Conservation (phyloP, 2,113 vertebrate species). For the Acanthisitta chloris region DNA sequence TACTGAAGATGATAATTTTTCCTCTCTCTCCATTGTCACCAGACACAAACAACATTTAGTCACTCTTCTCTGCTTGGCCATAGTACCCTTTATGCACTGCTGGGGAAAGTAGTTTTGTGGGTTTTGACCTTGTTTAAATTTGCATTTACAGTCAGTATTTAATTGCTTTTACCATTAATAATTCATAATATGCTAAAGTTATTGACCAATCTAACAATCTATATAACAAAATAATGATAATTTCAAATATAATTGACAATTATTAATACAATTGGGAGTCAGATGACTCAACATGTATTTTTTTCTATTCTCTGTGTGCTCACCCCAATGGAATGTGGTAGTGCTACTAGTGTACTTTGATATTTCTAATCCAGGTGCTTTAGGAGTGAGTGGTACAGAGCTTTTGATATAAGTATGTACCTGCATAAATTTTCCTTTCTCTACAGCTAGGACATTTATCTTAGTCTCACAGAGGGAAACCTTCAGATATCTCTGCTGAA, state of each 20-base stretch:
- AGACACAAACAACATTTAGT: background rate
- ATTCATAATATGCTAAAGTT: background rate
- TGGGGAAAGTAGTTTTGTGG: background rate
- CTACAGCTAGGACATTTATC: background rate
- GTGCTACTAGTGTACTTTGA: background rate
- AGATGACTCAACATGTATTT: background rate
- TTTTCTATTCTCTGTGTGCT: background rate
- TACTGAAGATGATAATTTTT: background rate
- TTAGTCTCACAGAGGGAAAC: background rate
- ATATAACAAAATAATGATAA: background rate
- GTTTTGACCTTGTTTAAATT: background rate
- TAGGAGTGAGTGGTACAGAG: background rate
- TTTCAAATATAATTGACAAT: background rate
- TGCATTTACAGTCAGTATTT: background rate
- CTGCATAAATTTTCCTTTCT: background rate
- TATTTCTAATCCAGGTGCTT: background rate
- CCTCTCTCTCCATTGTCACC: background rate
- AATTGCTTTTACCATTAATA: background rate
- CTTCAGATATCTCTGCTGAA: background rate
- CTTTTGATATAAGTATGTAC: background rate
- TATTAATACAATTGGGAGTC: rapidly evolving
- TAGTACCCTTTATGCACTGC: background rate
- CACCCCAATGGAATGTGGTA: background rate
- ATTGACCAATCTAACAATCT: background rate
- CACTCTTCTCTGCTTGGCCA: background rate